A percentile compares a stretch with the other conserved stretches of the same genome.
Evolutionary conservation across 2,113 vertebrate species (phyloP).

Genomic region (Sinocyclocheilus rhinocerous): DNA sequence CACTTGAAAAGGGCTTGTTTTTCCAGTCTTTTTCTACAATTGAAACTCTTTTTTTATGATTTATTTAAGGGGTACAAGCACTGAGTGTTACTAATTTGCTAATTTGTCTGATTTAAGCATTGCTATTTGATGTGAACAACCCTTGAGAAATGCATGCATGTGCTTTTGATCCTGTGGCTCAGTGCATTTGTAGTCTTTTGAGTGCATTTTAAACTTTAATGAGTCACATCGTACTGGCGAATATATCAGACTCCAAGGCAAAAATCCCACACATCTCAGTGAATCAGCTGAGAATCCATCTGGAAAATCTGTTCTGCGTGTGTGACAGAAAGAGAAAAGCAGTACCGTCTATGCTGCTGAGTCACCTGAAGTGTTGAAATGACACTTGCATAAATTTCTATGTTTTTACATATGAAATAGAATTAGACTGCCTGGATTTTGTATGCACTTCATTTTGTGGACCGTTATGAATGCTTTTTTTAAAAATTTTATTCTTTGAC

Average conservation of each 20-base stretch:
- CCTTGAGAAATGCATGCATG: constrained; percentile 3
- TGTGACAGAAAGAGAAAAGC: background rate
- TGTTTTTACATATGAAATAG: background rate
- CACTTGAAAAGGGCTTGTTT: background rate
- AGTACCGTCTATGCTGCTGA: background rate
- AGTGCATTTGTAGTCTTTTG: background rate
- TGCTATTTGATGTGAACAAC: constrained; percentile 4
- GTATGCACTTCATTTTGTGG: background rate
- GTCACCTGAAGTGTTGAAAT: background rate
- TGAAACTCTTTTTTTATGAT: background rate
- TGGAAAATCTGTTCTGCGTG: constrained; percentile 35
- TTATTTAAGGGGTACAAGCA: background rate
- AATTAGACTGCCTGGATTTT: background rate
- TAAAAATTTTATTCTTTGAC: background rate
- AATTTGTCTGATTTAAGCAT: constrained; percentile 16
- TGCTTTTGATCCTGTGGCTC: constrained; percentile 18
- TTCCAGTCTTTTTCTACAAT: background rate
- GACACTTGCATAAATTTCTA: background rate
- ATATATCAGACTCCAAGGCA: constrained; percentile 43
- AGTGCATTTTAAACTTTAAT: constrained; percentile 16
- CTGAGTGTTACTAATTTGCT: background rate
- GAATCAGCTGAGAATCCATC: constrained; percentile 49
- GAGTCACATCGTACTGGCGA: constrained; percentile 27
- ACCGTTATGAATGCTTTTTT: background rate
- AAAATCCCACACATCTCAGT: constrained; percentile 32